These are phyloP conservation scores for Coendou prehensilis DNA, from an alignment of 2,797 vertebrate species.

Conservation along the genomic window DNA sequence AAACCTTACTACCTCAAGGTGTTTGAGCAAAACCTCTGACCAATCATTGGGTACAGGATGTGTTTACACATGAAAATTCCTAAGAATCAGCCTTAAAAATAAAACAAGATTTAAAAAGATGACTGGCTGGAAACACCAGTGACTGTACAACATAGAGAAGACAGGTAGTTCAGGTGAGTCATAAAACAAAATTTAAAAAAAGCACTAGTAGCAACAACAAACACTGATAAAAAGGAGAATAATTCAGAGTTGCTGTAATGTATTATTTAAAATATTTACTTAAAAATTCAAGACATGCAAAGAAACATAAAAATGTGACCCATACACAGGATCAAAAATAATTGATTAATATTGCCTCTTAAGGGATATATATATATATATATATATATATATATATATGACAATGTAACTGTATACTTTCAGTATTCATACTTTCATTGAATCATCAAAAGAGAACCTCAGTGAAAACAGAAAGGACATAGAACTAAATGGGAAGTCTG, in stretches of 20 bases:
- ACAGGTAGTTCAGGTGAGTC: background rate
- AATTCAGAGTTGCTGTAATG: background rate
- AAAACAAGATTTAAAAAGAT: background rate
- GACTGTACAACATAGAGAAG: background rate
- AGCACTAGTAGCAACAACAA: background rate
- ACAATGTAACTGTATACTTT: background rate
- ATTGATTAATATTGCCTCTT: background rate
- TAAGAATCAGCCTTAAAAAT: slow-evolving; percentile 20
- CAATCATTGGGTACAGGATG: background rate
- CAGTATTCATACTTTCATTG: background rate
- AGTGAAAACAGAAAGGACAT: background rate
- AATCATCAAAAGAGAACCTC: background rate
- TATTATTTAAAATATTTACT: background rate
- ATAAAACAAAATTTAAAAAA: background rate
- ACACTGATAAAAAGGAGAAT: background rate
- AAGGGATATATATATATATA: background rate
- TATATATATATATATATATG: background rate
- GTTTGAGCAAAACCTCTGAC: background rate
- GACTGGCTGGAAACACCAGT: background rate
- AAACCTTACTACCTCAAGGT: background rate
- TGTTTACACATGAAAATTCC: background rate
- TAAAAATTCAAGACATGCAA: background rate
- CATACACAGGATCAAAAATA: background rate
- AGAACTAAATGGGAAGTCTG: background rate
- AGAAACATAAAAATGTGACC: background rate